phyloP scores from a whole-genome alignment of 2,113 vertebrate species.

The Leptodactylus fuscus region DNA sequence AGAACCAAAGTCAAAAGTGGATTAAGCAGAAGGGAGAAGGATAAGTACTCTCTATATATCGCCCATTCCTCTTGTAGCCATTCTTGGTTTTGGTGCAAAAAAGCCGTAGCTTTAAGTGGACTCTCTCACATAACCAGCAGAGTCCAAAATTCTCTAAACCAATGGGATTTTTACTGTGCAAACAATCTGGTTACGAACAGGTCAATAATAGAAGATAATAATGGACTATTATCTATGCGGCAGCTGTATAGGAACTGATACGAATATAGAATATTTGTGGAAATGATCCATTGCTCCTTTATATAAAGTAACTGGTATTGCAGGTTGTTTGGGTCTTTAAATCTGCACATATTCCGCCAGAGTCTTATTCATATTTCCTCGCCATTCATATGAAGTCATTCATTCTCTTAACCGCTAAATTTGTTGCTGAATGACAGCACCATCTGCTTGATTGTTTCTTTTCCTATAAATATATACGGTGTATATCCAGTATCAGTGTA shows the following conservation, averaged over 20 bases:
- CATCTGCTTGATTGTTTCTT: constrained; percentile 30
- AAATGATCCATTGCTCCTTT: background rate
- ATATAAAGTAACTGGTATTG: background rate
- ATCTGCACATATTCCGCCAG: background rate
- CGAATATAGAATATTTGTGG: background rate
- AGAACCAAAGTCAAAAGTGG: too few relatives aligned
- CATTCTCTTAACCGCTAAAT: constrained; percentile 27
- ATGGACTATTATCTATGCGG: background rate
- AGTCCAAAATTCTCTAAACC: too few relatives aligned
- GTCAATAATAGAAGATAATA: background rate
- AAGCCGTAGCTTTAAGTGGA: too few relatives aligned
- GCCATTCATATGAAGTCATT: constrained; percentile 29
- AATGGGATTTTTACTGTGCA: too few relatives aligned
- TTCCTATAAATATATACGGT: constrained; percentile 28
- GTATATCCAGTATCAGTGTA: constrained; percentile 48
- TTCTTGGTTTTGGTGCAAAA: too few relatives aligned
- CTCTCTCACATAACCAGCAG: too few relatives aligned
- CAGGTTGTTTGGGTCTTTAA: background rate
- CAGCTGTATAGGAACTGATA: background rate
- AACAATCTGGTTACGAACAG: too few relatives aligned
- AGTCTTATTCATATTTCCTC: background rate
- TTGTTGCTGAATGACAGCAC: constrained; percentile 34
- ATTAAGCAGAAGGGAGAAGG: too few relatives aligned
- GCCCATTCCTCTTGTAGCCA: too few relatives aligned
- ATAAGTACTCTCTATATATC: too few relatives aligned